Evolutionary conservation across 2,113 vertebrate species (phyloP), one percentile per base, ranked within the genome.

Genomic region (Sterrhoptilus dennistouni): DNA sequence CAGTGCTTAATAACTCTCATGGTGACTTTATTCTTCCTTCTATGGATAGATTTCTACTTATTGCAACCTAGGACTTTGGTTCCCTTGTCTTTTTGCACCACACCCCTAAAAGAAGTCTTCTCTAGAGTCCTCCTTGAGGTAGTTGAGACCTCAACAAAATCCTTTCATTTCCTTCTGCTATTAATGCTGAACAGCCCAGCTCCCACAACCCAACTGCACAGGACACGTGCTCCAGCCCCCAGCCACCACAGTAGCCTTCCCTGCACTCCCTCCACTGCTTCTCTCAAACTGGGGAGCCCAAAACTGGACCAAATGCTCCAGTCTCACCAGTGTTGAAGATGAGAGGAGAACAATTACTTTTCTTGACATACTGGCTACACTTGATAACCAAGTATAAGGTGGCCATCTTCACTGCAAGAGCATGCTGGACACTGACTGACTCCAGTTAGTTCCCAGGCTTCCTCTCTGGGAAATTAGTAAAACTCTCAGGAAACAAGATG

Each of bases 201-300:
- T 68, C 12, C 31, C 35, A 83, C 12, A 22, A 23, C 5, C 14
- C 4, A 0, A 8, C 24, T 0, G 0, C 44, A 38, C 28, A 59
- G n/a, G 8, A 20, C 12, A 2, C 1, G 3, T 9, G 40, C n/a
- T 80, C 36, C 59, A 66, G 45, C 11, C 54, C 10, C 27, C 3
- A 2, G 21, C 12, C 27, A 42, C 15, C 3, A 4, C 7, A 16
- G 15, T 22, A 54, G 42, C 33, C 28, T 78, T 52, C 36, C 35
- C 4, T 13, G 29, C 38, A 16, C 19, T 72, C 0, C 0, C 12
- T 42, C 63, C 12, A 6, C 5, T 27, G 8, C 8, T 12, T 49
- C 28, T 49, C 60, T 74, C 6, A 1, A 27, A 56, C 23, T 6
- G 5, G 18, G 28, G 12, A 83, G 16, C 8, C 56, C 54, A 87